phyloP scores from a whole-genome alignment of 2,888 invertebrate species.

The Pristionchus arcanus region DNA sequence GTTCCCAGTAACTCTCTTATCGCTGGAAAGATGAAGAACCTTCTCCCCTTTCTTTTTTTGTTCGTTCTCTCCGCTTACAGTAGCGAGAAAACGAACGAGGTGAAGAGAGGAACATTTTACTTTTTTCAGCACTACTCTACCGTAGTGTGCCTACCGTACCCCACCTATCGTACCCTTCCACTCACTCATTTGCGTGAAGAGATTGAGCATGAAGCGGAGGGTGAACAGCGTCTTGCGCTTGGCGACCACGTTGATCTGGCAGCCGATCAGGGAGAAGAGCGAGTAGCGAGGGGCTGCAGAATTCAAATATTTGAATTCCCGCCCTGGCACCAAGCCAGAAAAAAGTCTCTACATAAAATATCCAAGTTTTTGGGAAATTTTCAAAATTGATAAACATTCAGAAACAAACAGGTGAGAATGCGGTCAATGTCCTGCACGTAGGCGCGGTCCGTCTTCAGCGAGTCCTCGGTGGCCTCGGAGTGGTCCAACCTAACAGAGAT shows the following conservation, averaged over 20 bases:
- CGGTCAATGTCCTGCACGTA: conserved; percentile 47
- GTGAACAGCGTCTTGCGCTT: conserved; percentile 43
- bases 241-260: conserved; percentile 37
- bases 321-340: background rate
- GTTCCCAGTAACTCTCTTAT: no score
- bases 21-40: no score
- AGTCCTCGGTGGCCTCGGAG: conserved; percentile 46
- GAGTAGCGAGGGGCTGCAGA: conserved; percentile 30
- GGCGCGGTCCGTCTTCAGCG: conserved; percentile 40
- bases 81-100: no score
- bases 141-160: background rate
- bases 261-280: background rate
- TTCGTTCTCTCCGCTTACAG: no score
- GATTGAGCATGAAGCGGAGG: conserved; percentile 23
- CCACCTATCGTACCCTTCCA: background rate
- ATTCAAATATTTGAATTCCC: background rate
- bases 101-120: no score
- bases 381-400: background rate
- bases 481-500: conserved; percentile 17
- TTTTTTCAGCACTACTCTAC: no score
- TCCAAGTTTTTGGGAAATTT: background rate
- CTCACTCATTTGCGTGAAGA: conserved; percentile 50
- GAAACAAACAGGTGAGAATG: conserved; percentile 39
- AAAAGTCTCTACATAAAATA: background rate
- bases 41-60: no score